These are phyloP conservation scores for Cygnus atratus DNA, from an alignment of 2,113 vertebrate species.

Conservation along the genomic window DNA sequence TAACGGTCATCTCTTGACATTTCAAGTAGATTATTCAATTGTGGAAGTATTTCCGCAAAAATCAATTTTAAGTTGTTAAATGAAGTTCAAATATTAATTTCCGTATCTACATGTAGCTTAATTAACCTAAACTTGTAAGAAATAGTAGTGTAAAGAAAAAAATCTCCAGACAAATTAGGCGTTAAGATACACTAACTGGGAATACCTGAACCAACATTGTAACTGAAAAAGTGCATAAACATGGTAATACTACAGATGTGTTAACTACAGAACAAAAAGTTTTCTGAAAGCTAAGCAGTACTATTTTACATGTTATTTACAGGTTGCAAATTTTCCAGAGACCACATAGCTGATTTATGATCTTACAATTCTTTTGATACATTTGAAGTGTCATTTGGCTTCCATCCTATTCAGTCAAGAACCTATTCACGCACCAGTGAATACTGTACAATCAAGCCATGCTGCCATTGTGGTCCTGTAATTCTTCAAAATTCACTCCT, in stretches of 20 bases:
- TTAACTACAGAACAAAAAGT: conserved; percentile 71
- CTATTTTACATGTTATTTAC: conserved; percentile 77
- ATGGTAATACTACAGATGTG: conserved; percentile 78
- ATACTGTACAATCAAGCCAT: background rate
- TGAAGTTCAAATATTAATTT: conserved; percentile 65
- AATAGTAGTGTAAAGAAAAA: conserved; percentile 71
- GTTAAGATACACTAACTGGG: conserved; percentile 59
- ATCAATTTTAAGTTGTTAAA: conserved; percentile 57
- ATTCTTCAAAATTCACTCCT: background rate
- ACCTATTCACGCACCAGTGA: background rate
- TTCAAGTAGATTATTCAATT: conserved; percentile 65
- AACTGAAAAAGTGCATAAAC: conserved; percentile 84
- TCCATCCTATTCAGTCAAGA: background rate
- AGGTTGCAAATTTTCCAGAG: conserved; percentile 60
- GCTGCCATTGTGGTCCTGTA: background rate
- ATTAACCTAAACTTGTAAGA: conserved; percentile 71
- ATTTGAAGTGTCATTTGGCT: conserved; percentile 35
- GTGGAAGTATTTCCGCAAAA: conserved; percentile 42
- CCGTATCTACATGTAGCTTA: conserved; percentile 74
- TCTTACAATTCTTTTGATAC: conserved; percentile 16
- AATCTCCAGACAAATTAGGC: conserved; percentile 54
- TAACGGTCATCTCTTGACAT: conserved; percentile 27
- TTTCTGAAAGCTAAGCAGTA: conserved; percentile 62
- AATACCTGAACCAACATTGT: conserved; percentile 73
- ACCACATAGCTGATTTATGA: conserved; percentile 63